These are phyloP conservation scores for Apis cerana DNA, from an alignment of 1,140 invertebrate genomes.

Conservation along the genomic window DNA sequence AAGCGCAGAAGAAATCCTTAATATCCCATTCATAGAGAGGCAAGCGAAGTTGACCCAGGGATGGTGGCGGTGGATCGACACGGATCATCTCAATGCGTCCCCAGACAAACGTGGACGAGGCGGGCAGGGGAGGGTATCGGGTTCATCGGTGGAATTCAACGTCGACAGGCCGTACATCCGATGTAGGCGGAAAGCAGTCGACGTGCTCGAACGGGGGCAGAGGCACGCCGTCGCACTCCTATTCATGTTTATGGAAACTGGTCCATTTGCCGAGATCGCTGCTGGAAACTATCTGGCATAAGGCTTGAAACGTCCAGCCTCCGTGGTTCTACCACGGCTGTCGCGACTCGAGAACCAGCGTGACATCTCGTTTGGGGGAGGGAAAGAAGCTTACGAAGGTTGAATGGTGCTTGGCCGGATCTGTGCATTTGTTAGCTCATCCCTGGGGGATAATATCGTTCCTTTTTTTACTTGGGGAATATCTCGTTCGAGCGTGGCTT, in stretches of 20 bases:
- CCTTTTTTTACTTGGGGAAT: not conserved
- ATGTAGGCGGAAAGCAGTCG: slow-evolving; percentile 64
- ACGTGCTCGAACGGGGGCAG: slow-evolving; percentile 52
- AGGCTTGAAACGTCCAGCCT: slow-evolving; percentile 56
- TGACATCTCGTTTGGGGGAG: slow-evolving; percentile 36
- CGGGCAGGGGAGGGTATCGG: slow-evolving; percentile 50
- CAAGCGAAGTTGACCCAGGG: slow-evolving; percentile 13
- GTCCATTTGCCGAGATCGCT: slow-evolving; percentile 64
- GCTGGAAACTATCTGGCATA: slow-evolving; percentile 63
- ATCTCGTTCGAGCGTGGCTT: no score
- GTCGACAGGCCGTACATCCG: slow-evolving; percentile 57
- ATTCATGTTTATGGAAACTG: slow-evolving; percentile 69
- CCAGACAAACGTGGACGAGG: not conserved
- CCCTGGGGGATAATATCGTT: not conserved
- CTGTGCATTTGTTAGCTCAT: slow-evolving; percentile 4
- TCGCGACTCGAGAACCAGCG: slow-evolving; percentile 12
- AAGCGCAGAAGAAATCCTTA: slow-evolving; percentile 54
- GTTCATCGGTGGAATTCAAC: slow-evolving; percentile 63
- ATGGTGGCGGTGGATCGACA: not conserved
- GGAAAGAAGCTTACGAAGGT: not conserved
- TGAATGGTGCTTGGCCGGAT: not conserved
- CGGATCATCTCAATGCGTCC: slow-evolving; percentile 3
- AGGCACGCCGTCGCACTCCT: slow-evolving; percentile 34
- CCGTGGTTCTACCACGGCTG: slow-evolving; percentile 9
- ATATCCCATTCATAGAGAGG: slow-evolving; percentile 59